These are phyloP conservation scores for Dinoponera quadriceps DNA, from an alignment of 1,140 invertebrate species.

Conservation along the genomic window DNA sequence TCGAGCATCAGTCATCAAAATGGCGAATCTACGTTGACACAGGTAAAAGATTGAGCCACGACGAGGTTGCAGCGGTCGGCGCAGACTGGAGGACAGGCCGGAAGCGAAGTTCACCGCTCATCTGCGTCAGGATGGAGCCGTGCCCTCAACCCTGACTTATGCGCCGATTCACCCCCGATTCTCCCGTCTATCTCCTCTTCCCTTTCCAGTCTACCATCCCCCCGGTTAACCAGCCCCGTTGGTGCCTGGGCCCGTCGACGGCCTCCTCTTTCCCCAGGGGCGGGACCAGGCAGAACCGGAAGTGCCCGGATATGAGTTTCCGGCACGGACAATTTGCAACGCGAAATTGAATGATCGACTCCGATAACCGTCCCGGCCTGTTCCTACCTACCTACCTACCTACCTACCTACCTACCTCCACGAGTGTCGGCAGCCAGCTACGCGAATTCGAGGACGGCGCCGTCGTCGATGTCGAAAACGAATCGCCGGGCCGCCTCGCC, in stretches of 20 bases:
- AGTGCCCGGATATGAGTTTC: constrained; percentile 86
- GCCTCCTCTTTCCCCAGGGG: constrained; percentile 45
- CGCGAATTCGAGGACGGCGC: constrained; percentile 65
- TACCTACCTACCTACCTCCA: too few relatives aligned
- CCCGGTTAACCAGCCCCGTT: constrained; percentile 30
- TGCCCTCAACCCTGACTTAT: constrained; percentile 40
- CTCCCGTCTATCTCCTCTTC: constrained; percentile 40
- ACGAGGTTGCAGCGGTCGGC: neutral
- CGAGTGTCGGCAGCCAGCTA: constrained; percentile 34
- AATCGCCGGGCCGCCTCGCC: constrained; percentile 70
- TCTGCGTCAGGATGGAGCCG: constrained; percentile 55
- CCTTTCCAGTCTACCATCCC: constrained; percentile 48
- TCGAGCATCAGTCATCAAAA: constrained; percentile 20
- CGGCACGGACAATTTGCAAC: constrained; percentile 85
- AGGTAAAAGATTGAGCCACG: constrained; percentile 3
- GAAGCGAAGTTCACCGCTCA: constrained; percentile 59
- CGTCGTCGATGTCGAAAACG: constrained; percentile 61
- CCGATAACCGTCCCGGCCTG: constrained; percentile 66
- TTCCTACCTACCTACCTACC: constrained; percentile 44
- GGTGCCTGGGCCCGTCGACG: constrained; percentile 47
- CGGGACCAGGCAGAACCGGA: constrained; percentile 73
- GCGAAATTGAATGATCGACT: constrained; percentile 68
- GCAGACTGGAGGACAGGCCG: constrained; percentile 22
- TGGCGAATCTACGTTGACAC: constrained; percentile 2
- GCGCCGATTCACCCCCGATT: neutral